These are phyloP conservation scores for Catotricha subobsoleta DNA, from an alignment of 2,888 invertebrate species.

Conservation along the genomic window DNA sequence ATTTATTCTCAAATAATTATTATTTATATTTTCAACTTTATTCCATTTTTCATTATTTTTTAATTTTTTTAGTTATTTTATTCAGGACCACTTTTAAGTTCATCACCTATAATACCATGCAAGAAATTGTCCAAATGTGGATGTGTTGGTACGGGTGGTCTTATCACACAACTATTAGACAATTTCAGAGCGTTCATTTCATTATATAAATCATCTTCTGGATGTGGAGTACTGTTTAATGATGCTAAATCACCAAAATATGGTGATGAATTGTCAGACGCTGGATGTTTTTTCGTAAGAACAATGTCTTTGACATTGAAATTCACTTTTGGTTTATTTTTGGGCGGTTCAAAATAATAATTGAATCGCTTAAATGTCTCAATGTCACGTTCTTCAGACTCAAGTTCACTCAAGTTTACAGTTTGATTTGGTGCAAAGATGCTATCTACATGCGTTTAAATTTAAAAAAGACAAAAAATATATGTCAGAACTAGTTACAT, in stretches of 20 bases:
- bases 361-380: conserved; percentile 79
- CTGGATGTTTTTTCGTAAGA: conserved; percentile 33
- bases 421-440: conserved; percentile 70
- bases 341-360: conserved; percentile 61
- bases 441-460: conserved; percentile 28
- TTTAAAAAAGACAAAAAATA: background rate
- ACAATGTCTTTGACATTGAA: conserved; percentile 64
- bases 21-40: background rate
- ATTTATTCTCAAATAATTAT: background rate
- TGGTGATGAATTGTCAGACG: conserved; percentile 7
- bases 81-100: conserved; percentile 2
- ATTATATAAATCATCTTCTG: background rate
- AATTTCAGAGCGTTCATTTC: conserved; percentile 4
- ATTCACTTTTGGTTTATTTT: conserved; percentile 58
- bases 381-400: conserved; percentile 62
- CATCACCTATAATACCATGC: conserved; percentile 6
- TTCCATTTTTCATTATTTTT: background rate
- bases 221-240: background rate
- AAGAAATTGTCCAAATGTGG: conserved; percentile 1
- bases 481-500: background rate
- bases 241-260: conserved; percentile 6
- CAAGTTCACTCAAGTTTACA: conserved; percentile 58
- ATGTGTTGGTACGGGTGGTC: background rate
- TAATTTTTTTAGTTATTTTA: background rate
- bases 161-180: conserved; percentile 1